Evolutionary conservation across 2,797 vertebrate genomes (phyloP).

Genomic region (Mus caroli): DNA sequence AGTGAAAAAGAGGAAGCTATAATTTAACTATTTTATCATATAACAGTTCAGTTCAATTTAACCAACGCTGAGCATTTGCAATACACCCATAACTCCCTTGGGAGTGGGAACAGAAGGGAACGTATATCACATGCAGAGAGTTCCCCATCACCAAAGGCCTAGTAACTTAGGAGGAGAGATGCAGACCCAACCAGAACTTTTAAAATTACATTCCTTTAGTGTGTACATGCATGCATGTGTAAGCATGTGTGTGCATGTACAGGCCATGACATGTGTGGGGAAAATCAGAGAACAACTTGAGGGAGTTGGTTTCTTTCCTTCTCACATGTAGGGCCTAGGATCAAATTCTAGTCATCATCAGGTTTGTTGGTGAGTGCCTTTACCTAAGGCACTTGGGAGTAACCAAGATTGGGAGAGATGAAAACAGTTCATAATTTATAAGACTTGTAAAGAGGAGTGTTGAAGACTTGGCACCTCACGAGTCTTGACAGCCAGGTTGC

Average conservation of each 20-base stretch:
- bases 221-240: not conserved
- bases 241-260: too few species aligned
- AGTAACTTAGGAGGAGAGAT: not conserved
- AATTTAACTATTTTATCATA: conserved; percentile 8
- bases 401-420: not conserved
- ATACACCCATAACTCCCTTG: not conserved
- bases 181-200: not conserved
- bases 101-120: not conserved
- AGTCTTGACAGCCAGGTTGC: conserved; percentile 6
- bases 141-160: not conserved
- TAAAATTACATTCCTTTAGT: not conserved
- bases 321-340: not conserved
- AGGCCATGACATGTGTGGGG: too few species aligned
- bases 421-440: not conserved
- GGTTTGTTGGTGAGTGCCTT: too few species aligned
- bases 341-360: not conserved
- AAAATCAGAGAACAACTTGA: not conserved
- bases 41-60: conserved; percentile 20
- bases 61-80: not conserved
- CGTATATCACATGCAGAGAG: not conserved
- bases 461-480: not conserved
- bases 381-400: not conserved
- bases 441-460: not conserved
- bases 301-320: not conserved
- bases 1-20: not conserved